phyloP scores from a whole-genome alignment of 2,888 invertebrate genomes.

The Mesochorus sp. region DNA sequence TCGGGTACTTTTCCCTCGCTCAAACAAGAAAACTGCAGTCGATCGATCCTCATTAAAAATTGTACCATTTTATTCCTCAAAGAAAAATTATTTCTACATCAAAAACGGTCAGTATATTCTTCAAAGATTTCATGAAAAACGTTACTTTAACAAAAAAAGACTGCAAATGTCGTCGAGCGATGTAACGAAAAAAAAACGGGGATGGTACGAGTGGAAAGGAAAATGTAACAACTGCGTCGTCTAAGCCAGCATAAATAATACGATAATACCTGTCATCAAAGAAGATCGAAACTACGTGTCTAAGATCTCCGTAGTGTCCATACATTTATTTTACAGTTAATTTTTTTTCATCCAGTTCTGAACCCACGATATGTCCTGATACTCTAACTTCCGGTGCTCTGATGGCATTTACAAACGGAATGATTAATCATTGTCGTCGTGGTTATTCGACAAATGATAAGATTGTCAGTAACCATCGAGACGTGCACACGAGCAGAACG shows the following conservation, averaged over 20 bases:
- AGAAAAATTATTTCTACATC: neutral
- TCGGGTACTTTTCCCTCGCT: neutral
- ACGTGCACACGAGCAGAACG: neutral
- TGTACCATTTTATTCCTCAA: neutral
- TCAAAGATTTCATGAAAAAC: neutral
- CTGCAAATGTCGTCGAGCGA: neutral
- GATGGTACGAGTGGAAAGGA: neutral
- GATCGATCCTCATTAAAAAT: neutral
- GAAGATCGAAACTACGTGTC: neutral
- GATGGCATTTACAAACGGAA: conserved; percentile 21
- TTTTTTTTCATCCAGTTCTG: neutral
- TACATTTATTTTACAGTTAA: neutral
- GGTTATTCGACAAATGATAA: neutral
- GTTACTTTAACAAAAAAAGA: neutral
- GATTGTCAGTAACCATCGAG: neutral
- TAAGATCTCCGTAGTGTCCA: too few species aligned
- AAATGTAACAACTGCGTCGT: neutral
- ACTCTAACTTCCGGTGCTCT: neutral
- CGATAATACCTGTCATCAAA: neutral
- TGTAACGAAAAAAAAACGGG: neutral
- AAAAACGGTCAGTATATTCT: neutral
- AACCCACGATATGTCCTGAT: neutral
- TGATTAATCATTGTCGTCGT: neutral
- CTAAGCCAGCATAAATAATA: neutral
- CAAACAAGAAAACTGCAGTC: neutral